A percentile compares a stretch with the other conserved stretches of the same genome.
Evolutionary conservation across 2,888 invertebrate genomes (phyloP).

Genomic region (Liodrosophila aerea): DNA sequence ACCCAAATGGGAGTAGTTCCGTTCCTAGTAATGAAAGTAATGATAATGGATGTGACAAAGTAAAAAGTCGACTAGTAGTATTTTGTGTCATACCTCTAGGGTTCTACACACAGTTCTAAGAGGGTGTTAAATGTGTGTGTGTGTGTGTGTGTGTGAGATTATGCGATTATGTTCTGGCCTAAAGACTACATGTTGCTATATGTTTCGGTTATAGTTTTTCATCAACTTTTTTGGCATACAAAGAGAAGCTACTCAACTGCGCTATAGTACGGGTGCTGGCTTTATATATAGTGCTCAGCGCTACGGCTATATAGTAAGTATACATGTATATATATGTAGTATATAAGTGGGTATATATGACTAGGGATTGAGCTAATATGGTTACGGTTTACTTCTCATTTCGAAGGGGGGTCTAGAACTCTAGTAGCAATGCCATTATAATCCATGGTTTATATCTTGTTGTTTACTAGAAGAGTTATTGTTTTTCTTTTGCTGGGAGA

Average conservation of each 20-base stretch:
- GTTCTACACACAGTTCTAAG: conserved; percentile 19
- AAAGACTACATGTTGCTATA: conserved; percentile 42
- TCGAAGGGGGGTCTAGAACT: conserved; percentile 40
- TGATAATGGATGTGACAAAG: conserved; percentile 40
- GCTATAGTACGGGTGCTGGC: conserved; percentile 40
- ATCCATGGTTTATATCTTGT: conserved; percentile 22
- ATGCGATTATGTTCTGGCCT: conserved; percentile 44
- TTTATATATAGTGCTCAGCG: conserved; percentile 26
- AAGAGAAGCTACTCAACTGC: conserved; percentile 38
- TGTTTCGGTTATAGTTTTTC: conserved; percentile 23
- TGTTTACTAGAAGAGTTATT: conserved; percentile 15
- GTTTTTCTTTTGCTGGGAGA: conserved; percentile 2
- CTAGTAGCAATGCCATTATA: conserved; percentile 31
- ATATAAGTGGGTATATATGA: conserved; percentile 11
- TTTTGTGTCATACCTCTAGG: conserved; percentile 51
- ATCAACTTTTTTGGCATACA: conserved; percentile 27
- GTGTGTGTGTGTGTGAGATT: conserved; percentile 11
- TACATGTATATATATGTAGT: conserved; percentile 17
- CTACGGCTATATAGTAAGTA: conserved; percentile 19
- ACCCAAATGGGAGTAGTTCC: conserved; percentile 35
- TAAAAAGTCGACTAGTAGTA: conserved; percentile 1
- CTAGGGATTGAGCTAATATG: conserved; percentile 38
- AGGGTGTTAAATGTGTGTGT: conserved; percentile 8
- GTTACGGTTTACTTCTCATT: conserved; percentile 17
- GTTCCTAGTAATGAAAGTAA: conserved; percentile 17